Base-by-base conservation (phyloP, 2,113 vertebrate species). In the Sinosuthora webbiana region DNA sequence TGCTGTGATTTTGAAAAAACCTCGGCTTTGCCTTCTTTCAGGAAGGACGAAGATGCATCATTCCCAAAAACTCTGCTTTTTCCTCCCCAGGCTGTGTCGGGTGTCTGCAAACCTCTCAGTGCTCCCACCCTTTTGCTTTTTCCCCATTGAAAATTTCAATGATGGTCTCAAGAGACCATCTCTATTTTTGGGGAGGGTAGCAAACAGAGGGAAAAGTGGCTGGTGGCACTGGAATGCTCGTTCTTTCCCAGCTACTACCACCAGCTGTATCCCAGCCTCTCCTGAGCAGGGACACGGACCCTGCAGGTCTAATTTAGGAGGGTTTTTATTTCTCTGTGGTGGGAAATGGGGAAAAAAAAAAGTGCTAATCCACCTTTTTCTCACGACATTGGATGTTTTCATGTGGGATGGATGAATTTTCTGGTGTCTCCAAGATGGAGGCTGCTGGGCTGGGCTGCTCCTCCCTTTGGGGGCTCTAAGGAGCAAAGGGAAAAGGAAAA, bases 341-440 rank as follows among this genome's bases (percentile, higher is more conserved):
- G 3, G 37, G 5, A 77, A 73, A 59, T 33, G 10, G 37, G 53
- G 0, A 31, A 67, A n/a, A 39, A 3, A 19, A 18, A 1, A 3
- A 16, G 7, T 65, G 24, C 41, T 13, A 4, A 39, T 30, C 21
- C 23, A 24, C 13, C 21, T 33, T 73, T 92, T 71, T 56, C 31
- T 27, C 56, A 15, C 0, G 0, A 31, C 5, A 2, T 10, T 47
- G 33, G 25, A 4, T 7, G 22, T 9, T 88, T 89, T 70, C 37
- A 15, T 57, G 21, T 37, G 27, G 19, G 7, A 6, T 16, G 64
- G 24, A 19, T 49, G 68, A 10, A n/a, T 92, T 56, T 60, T 69
- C 27, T 65, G 79, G 1, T 16, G 73, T 41, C 44, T 33, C 31
- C 11, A 1, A 3, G 23, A 10, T 17, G 24, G 44, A 90, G 24